Evolutionary conservation across 2,113 vertebrate species (phyloP).

Genomic region (Cryptomyrus ogoouensis): DNA sequence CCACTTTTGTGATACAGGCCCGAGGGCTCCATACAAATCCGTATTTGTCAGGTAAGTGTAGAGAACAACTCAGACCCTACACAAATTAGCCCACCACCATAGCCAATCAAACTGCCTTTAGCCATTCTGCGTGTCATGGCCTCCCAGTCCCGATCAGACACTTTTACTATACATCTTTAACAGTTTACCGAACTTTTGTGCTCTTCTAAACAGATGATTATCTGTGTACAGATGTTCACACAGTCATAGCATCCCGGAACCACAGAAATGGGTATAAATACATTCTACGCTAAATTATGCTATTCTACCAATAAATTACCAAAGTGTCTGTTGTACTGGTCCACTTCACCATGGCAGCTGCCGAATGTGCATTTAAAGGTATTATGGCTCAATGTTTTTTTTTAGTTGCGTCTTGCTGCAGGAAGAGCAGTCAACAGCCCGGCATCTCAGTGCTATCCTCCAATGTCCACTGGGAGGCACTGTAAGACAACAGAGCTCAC

Average conservation of each 20-base stretch:
- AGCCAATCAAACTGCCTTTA: neutral
- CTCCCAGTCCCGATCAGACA: neutral
- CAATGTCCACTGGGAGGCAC: conserved; percentile 8
- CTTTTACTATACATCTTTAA: neutral
- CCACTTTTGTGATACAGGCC: too few species aligned
- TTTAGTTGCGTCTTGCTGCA: neutral
- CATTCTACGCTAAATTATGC: neutral
- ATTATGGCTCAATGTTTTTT: neutral
- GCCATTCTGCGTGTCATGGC: neutral
- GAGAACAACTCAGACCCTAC: too few species aligned
- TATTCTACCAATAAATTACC: neutral
- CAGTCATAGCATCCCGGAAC: neutral
- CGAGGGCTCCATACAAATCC: neutral
- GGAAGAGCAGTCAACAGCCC: neutral
- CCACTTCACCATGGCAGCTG: neutral
- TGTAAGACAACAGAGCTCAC: neutral
- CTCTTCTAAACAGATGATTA: neutral
- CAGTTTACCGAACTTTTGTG: neutral
- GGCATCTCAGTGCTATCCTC: neutral
- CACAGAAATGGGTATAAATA: neutral
- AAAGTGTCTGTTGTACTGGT: neutral
- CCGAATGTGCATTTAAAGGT: neutral
- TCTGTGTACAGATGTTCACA: neutral
- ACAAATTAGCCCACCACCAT: neutral
- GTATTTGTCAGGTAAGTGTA: neutral